These are phyloP conservation scores for Bombus impatiens DNA, from an alignment of 1,140 invertebrate species.

Conservation along the genomic window DNA sequence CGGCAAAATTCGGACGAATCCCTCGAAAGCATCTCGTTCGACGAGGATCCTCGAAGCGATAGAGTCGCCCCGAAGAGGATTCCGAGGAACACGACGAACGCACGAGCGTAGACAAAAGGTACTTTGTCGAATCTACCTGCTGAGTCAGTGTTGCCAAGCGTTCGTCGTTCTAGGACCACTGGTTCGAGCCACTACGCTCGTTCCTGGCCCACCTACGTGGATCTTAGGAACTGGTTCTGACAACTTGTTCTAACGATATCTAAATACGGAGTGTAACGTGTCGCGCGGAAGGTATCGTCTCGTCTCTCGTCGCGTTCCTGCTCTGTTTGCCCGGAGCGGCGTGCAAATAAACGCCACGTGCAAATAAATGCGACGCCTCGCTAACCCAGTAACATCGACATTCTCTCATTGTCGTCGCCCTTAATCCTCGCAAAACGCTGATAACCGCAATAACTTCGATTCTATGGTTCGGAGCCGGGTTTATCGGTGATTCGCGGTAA, in stretches of 20 bases:
- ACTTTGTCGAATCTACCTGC: constrained; percentile 62
- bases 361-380: neutral
- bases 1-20: constrained; percentile 9
- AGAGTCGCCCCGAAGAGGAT: neutral
- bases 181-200: constrained; percentile 36
- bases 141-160: constrained; percentile 52
- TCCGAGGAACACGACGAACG: constrained; percentile 1
- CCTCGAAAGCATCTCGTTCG: neutral
- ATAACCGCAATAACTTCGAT: neutral
- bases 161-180: constrained; percentile 35
- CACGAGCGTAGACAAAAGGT: constrained; percentile 51
- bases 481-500: constrained; percentile 6
- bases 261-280: constrained; percentile 35
- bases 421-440: neutral
- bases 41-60: constrained; percentile 15
- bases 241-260: constrained; percentile 41
- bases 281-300: constrained; percentile 31
- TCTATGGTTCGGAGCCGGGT: neutral
- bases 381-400: neutral
- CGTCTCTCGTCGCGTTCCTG: neutral
- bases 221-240: constrained; percentile 12
- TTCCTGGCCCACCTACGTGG: constrained; percentile 58
- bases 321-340: neutral
- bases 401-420: neutral
- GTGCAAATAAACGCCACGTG: neutral